Conservation (phyloP, 2,888 invertebrate genomes). For the Meliscaeva auricollis region DNA sequence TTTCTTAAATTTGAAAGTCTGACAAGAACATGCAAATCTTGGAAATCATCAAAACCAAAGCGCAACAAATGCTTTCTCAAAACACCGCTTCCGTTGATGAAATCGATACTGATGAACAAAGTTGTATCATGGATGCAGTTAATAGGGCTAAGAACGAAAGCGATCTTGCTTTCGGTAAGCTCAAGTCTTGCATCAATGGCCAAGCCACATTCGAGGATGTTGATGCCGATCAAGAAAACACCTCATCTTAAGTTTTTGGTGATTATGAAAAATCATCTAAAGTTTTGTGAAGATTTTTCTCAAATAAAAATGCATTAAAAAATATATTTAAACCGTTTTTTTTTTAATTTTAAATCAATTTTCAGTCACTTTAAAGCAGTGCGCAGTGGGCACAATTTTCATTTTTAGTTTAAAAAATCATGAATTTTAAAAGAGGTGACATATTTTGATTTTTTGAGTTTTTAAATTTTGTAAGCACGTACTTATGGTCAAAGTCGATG, state of each 20-base stretch:
- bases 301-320: too few relatives aligned
- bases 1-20: conserved; percentile 3
- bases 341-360: too few relatives aligned
- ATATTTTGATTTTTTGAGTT: too few relatives aligned
- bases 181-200: not conserved
- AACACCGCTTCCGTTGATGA: not conserved
- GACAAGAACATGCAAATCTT: conserved; percentile 19
- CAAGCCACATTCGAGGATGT: not conserved
- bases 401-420: too few relatives aligned
- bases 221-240: not conserved
- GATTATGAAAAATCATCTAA: not conserved
- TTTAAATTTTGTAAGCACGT: too few relatives aligned
- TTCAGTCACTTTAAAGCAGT: too few relatives aligned
- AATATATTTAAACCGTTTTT: too few relatives aligned
- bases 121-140: not conserved
- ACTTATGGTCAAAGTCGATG: too few relatives aligned
- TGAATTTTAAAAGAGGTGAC: too few relatives aligned
- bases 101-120: not conserved
- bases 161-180: not conserved
- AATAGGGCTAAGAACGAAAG: not conserved
- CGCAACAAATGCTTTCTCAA: not conserved
- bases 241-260: not conserved
- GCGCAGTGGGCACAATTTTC: too few relatives aligned
- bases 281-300: not conserved
- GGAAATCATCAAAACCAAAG: conserved; percentile 4